Evolutionary conservation across 2,888 invertebrate genomes (phyloP).

Genomic region (Caenorhabditis uteleia): DNA sequence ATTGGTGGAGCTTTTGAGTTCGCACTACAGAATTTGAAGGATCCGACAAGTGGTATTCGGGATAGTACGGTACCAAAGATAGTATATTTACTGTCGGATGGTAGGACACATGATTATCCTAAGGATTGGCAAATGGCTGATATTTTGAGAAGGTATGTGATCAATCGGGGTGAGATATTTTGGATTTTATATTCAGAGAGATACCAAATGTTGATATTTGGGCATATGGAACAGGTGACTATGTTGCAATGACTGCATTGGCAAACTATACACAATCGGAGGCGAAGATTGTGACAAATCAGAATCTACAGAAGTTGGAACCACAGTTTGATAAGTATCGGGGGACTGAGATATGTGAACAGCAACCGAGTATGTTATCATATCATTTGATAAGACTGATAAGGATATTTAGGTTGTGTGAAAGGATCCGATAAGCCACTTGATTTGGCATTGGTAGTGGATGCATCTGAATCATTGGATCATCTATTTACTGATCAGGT

Average conservation of each 20-base stretch:
- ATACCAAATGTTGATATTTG: constrained; percentile 64
- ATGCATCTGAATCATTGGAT: constrained; percentile 66
- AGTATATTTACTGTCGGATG: constrained; percentile 67
- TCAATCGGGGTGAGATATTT: not conserved
- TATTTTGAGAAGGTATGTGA: constrained; percentile 41
- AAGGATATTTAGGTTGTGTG: constrained; percentile 52
- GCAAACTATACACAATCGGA: constrained; percentile 61
- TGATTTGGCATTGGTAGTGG: constrained; percentile 63
- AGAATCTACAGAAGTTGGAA: constrained; percentile 61
- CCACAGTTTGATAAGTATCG: constrained; percentile 60
- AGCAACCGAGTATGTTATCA: constrained; percentile 60
- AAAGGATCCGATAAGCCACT: constrained; percentile 67
- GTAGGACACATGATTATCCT: constrained; percentile 68
- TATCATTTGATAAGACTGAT: not conserved
- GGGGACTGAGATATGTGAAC: constrained; percentile 67
- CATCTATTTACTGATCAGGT: constrained; percentile 61
- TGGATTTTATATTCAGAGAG: constrained; percentile 12
- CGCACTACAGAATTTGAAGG: constrained; percentile 51
- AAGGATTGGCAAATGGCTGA: constrained; percentile 63
- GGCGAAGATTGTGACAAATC: constrained; percentile 64
- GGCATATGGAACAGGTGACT: constrained; percentile 69
- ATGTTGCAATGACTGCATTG: constrained; percentile 66
- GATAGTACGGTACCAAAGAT: constrained; percentile 64
- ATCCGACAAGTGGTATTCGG: constrained; percentile 58
- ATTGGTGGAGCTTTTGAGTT: constrained; percentile 68